Conservation (phyloP, 2,888 invertebrate species). For the Machimus rusticus region DNA sequence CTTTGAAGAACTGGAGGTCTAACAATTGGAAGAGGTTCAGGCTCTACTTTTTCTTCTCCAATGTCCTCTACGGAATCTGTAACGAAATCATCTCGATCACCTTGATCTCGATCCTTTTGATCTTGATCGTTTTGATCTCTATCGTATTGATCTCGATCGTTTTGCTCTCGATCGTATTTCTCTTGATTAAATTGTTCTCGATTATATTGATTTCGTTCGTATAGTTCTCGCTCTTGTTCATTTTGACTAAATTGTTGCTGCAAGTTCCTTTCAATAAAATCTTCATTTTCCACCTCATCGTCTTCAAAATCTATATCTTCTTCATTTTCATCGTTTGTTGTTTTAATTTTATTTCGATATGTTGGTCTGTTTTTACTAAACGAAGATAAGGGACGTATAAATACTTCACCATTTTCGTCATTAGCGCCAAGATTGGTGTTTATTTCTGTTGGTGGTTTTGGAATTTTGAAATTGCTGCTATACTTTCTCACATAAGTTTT, state of each 20-base stretch:
- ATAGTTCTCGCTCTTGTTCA: background rate
- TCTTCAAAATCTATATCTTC: slow-evolving; percentile 30
- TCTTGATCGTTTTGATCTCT: too few species aligned
- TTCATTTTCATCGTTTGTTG: slow-evolving; percentile 36
- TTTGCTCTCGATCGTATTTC: too few species aligned
- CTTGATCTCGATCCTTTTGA: background rate
- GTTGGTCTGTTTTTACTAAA: slow-evolving; percentile 12
- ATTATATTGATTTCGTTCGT: background rate
- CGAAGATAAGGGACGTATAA: background rate
- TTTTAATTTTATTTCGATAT: background rate
- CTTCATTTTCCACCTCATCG: background rate
- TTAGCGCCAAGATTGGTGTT: background rate
- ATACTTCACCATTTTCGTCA: slow-evolving; percentile 9
- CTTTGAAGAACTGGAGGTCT: background rate
- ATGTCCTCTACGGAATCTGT: background rate
- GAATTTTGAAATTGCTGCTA: slow-evolving; percentile 45
- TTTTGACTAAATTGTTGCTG: background rate
- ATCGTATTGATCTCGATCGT: too few species aligned
- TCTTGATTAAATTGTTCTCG: too few species aligned
- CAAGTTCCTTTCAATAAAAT: background rate
- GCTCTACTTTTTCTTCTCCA: background rate
- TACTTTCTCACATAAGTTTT: slow-evolving; percentile 50
- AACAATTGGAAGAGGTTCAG: background rate
- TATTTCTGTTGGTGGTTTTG: slow-evolving; percentile 42
- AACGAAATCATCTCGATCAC: background rate